Conservation (phyloP, 2,888 invertebrate species). For the Ceramica pisi region DNA sequence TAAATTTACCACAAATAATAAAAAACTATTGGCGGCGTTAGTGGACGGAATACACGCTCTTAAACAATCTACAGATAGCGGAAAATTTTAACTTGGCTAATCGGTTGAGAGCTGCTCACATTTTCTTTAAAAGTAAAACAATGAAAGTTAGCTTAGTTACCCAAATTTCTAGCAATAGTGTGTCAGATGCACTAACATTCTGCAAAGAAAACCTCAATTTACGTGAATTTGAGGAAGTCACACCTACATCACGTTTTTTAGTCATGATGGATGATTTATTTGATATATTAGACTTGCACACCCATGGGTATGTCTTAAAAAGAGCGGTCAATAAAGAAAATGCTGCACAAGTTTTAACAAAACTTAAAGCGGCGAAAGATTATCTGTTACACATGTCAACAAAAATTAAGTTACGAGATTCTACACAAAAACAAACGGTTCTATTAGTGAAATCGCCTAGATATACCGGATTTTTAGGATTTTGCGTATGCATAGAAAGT, state of each 20-base stretch:
- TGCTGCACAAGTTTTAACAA: neutral
- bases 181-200: conserved; percentile 6
- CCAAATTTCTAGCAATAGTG: conserved; percentile 7
- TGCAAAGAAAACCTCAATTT: neutral
- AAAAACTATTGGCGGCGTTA: too few relatives aligned
- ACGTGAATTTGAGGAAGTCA: neutral
- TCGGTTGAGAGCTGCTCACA: neutral
- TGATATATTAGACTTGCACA: conserved; percentile 16
- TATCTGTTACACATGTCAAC: neutral
- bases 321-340: conserved; percentile 16
- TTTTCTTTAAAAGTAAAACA: neutral
- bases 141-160: conserved; percentile 3
- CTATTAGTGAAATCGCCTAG: neutral
- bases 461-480: conserved; percentile 1
- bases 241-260: neutral
- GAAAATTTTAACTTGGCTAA: conserved; percentile 1
- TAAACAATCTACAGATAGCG: conserved; percentile 6
- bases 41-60: too few relatives aligned
- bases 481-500: conserved; percentile 15
- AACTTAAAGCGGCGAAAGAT: neutral
- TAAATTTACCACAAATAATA: too few relatives aligned
- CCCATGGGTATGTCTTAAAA: conserved; percentile 6
- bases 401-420: neutral
- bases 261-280: conserved; percentile 9
- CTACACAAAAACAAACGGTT: neutral